Evolutionary conservation across 2,888 invertebrate species (phyloP).

Genomic region (Lathronympha strigana): DNA sequence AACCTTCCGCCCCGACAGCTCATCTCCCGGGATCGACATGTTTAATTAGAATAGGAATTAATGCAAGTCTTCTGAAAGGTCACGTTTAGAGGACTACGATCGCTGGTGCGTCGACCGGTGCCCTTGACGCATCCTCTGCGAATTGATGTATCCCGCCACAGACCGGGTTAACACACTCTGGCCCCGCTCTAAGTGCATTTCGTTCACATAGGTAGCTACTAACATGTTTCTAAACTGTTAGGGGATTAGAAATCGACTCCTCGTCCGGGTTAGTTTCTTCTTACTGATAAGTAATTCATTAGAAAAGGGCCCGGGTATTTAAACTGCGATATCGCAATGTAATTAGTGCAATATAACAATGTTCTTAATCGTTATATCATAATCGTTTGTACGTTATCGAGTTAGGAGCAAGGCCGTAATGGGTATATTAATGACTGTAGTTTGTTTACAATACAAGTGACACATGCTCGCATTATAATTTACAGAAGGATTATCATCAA

Average conservation of each 20-base stretch:
- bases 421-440: conserved; percentile 48
- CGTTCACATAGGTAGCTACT: conserved; percentile 18
- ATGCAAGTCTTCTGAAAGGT: conserved; percentile 48
- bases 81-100: conserved; percentile 58
- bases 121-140: conserved; percentile 74
- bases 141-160: conserved; percentile 61
- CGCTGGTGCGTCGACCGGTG: conserved; percentile 71
- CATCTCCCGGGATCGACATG: conserved; percentile 61
- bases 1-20: conserved; percentile 58
- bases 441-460: conserved; percentile 55
- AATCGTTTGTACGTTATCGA: conserved; percentile 56
- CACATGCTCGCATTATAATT: conserved; percentile 47
- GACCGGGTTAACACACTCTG: conserved; percentile 68
- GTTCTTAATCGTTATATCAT: conserved; percentile 52
- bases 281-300: conserved; percentile 23
- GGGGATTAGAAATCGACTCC: conserved; percentile 47
- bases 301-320: conserved; percentile 13
- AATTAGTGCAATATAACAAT: conserved; percentile 45
- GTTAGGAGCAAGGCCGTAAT: conserved; percentile 63
- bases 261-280: conserved; percentile 13
- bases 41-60: conserved; percentile 60
- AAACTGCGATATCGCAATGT: conserved; percentile 8
- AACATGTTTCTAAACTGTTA: conserved; percentile 32
- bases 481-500: conserved; percentile 34
- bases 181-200: conserved; percentile 50